Base-by-base conservation (phyloP, 2,113 vertebrate species). In the Rynchops niger region DNA sequence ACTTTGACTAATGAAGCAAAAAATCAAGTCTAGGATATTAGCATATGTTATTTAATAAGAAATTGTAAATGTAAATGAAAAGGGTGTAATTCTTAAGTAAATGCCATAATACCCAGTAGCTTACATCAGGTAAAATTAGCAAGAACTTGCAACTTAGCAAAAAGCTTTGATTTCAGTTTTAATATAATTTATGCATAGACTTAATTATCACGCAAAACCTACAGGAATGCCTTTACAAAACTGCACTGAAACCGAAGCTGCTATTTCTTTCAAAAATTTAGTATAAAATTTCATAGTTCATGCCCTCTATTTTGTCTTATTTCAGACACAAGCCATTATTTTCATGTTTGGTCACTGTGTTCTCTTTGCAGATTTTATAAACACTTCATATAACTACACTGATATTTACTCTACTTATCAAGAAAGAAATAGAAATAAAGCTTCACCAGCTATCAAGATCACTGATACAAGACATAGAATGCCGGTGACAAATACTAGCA, bases 311-410 rank as follows among this genome's bases (percentile, higher is more conserved):
- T 81, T 65, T 53, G 29, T 14, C 21, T 8, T 52, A 19, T 65
- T 93, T 91, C 34, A 78, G 56, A 67, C 73, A 52, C 15, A 72
- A 82, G 22, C 47, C 53, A 17, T 80, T 76, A 71, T 86, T 96
- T 67, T 95, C 76, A 78, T 92, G 20, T 91, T 88, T 49, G 86
- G 52, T 66, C 11, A 4, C 91, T 97, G 59, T 61, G 91, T 56
- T 63, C 42, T 97, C 95, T 83, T 92, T 84, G 55, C 97, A 99
- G 99, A 99, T 94, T 97, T 98, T 95, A 97, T 98, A 98, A 97
- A 97, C 82, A 95, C 97, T 43, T 76, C 97, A 27, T 98, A 98
- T 82, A 96, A 96, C 13, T 98, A 98, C 65, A 96, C 95, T 74
- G 97, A 97, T 96, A 98, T 91, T 98, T 93, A 95, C 55, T 97